These are phyloP conservation scores for Propithecus deckenii DNA, from an alignment of 2,797 vertebrate species.

Conservation along the genomic window DNA sequence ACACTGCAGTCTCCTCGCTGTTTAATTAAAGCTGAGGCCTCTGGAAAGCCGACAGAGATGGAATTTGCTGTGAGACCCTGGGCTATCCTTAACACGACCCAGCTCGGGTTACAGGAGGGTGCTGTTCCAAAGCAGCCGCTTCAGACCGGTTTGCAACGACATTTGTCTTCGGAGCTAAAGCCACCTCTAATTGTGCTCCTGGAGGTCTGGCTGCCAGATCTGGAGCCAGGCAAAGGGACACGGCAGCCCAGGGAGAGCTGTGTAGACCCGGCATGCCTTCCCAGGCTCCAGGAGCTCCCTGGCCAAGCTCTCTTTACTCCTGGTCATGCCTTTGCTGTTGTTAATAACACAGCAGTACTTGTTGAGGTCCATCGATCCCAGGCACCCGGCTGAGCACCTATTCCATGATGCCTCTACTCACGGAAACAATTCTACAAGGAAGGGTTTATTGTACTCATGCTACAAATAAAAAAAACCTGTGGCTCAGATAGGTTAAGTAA, in stretches of 20 bases:
- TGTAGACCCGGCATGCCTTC: not conserved
- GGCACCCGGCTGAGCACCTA: not conserved
- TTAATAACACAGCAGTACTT: not conserved
- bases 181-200: not conserved
- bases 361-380: not conserved
- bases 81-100: not conserved
- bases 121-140: not conserved
- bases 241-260: not conserved
- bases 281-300: fast-evolving
- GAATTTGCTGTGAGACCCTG: not conserved
- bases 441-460: not conserved
- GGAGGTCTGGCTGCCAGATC: not conserved
- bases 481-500: not conserved
- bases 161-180: not conserved
- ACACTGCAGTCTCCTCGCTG: conserved; percentile 47
- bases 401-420: not conserved
- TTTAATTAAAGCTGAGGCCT: conserved; percentile 31
- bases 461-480: not conserved
- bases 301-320: not conserved
- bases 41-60: conserved; percentile 47
- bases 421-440: not conserved
- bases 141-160: not conserved
- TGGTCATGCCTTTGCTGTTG: not conserved
- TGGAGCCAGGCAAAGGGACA: not conserved
- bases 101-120: conserved; percentile 48